These are phyloP conservation scores for Liasis olivaceus DNA, from an alignment of 2,797 vertebrate genomes.

Conservation along the genomic window DNA sequence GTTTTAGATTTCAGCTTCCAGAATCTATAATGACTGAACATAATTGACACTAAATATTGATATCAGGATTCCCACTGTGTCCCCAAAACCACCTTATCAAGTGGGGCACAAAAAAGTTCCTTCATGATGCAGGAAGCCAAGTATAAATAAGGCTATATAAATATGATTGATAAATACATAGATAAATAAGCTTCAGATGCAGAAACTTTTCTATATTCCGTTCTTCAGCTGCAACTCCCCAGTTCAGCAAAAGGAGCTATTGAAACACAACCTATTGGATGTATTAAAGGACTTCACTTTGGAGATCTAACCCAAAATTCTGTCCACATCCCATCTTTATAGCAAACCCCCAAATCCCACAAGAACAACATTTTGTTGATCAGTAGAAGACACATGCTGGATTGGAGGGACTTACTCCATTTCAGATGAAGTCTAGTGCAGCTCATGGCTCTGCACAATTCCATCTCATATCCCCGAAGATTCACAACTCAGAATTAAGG, in stretches of 20 bases:
- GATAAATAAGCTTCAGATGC: not conserved
- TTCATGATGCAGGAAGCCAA: not conserved
- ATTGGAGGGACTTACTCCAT: not conserved
- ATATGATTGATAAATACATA: not conserved
- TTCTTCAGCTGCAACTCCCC: not conserved
- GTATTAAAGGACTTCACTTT: not conserved
- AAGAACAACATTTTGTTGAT: not conserved
- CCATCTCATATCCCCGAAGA: not conserved
- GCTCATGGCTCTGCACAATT: not conserved
- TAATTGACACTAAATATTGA: not conserved
- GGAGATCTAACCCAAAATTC: not conserved
- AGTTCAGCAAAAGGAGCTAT: not conserved
- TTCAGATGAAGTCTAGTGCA: not conserved
- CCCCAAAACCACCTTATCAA: not conserved
- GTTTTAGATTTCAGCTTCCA: not conserved
- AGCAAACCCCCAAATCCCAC: not conserved
- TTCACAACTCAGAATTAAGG: not conserved
- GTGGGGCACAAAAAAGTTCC: not conserved
- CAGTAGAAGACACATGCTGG: not conserved
- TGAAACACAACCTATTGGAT: not conserved
- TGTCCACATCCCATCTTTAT: not conserved
- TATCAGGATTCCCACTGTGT: not conserved
- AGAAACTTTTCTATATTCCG: not conserved
- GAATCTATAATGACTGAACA: not conserved
- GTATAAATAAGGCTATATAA: not conserved